phyloP scores from a whole-genome alignment of 2,797 vertebrate species.

The Aphelocoma californica region DNA sequence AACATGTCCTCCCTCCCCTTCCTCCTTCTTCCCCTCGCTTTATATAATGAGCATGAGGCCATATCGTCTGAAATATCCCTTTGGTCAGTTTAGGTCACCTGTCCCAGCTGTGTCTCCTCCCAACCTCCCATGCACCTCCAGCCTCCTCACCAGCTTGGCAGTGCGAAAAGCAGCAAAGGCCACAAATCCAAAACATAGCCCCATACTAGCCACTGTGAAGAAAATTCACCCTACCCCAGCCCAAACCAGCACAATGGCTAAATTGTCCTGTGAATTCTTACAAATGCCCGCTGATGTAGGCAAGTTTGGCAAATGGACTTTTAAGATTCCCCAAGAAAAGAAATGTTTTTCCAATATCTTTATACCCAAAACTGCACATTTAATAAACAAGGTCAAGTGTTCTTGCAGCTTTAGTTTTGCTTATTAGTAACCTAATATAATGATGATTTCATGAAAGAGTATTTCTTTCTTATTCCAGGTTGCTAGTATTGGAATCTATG shows the following conservation, averaged over 20 bases:
- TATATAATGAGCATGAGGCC: too few species aligned
- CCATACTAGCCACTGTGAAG: neutral
- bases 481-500: slow-evolving; percentile 91
- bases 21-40: too few species aligned
- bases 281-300: neutral
- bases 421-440: neutral
- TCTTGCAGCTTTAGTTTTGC: neutral
- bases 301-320: slow-evolving; percentile 1
- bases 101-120: too few species aligned
- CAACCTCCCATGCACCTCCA: too few species aligned
- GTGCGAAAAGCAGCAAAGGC: too few species aligned
- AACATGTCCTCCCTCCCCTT: too few species aligned
- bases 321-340: neutral
- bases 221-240: neutral
- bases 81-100: too few species aligned
- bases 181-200: too few species aligned
- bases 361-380: neutral
- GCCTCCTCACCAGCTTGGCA: too few species aligned
- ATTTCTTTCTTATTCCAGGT: slow-evolving; percentile 71
- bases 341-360: neutral
- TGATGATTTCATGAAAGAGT: neutral
- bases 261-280: neutral
- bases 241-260: neutral
- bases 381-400: neutral
- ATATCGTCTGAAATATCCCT: too few species aligned